Evolutionary conservation across 2,888 invertebrate genomes (phyloP).

Genomic region (Allacma fusca): DNA sequence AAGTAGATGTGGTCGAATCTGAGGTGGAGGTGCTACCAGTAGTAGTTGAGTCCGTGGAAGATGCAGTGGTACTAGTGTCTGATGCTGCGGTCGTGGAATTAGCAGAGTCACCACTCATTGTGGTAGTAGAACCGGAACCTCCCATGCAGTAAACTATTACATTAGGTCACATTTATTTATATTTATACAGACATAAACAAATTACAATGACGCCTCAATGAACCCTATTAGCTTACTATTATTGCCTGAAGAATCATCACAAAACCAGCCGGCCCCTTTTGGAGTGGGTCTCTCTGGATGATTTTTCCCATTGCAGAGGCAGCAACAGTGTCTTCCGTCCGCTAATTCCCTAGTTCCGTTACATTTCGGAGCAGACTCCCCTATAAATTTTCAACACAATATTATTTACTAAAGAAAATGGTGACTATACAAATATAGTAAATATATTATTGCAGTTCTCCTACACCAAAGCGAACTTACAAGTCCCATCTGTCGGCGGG

Average conservation of each 20-base stretch:
- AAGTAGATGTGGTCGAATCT: too few relatives aligned
- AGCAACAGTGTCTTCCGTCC: slow-evolving; percentile 1
- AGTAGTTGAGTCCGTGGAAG: background rate
- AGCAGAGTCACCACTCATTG: too few relatives aligned
- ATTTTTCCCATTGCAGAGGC: slow-evolving; percentile 2
- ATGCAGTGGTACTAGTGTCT: background rate
- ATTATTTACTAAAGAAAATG: background rate
- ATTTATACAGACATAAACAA: too few relatives aligned
- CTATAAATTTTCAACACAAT: background rate
- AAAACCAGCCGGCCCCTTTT: background rate
- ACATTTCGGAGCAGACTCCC: slow-evolving; percentile 1
- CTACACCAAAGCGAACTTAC: background rate
- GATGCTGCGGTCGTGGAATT: background rate
- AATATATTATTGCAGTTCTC: background rate
- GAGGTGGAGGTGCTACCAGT: background rate
- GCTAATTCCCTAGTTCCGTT: background rate
- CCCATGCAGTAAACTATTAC: too few relatives aligned
- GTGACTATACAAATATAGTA: background rate
- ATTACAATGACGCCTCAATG: too few relatives aligned
- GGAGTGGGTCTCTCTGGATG: background rate
- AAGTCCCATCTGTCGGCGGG: background rate
- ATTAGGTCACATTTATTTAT: too few relatives aligned
- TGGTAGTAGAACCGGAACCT: too few relatives aligned
- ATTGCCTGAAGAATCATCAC: background rate
- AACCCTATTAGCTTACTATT: background rate